Conservation (phyloP, 2,888 invertebrate species). For the Netelia melanura region DNA sequence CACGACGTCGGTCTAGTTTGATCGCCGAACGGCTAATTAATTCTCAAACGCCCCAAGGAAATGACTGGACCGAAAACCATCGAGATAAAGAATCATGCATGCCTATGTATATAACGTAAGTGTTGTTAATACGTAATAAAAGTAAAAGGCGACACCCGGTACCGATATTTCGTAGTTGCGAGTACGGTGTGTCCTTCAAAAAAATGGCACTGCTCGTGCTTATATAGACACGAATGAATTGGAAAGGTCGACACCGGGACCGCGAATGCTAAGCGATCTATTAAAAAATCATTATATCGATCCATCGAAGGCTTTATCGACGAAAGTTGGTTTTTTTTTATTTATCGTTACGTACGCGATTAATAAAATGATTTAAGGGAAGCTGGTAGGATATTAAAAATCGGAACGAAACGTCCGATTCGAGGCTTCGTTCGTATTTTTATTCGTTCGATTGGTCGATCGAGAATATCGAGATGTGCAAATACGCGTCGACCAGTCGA, state of each 20-base stretch:
- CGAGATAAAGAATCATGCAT: conserved; percentile 27
- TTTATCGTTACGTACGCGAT: neutral
- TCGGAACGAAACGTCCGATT: no score
- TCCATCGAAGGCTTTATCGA: neutral
- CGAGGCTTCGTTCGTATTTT: no score
- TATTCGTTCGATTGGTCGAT: no score
- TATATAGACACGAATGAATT: conserved; percentile 45
- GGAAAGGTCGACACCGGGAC: conserved; percentile 44
- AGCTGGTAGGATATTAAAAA: neutral
- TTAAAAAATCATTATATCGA: neutral
- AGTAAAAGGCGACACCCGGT: conserved; percentile 47
- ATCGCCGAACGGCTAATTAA: conserved; percentile 43
- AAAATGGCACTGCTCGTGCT: conserved; percentile 59
- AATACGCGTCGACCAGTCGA: no score
- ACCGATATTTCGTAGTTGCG: conserved; percentile 49
- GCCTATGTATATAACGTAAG: neutral
- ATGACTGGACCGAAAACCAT: conserved; percentile 50
- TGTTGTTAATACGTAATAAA: conserved; percentile 21
- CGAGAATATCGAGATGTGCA: no score
- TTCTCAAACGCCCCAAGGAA: conserved; percentile 52
- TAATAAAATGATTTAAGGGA: neutral
- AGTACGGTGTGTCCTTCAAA: conserved; percentile 54
- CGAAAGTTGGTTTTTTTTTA: neutral
- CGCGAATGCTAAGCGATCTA: neutral
- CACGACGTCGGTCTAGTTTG: neutral